Evolutionary conservation across 2,888 invertebrate genomes (phyloP), one percentile per base, ranked within the genome.

Genomic region (Pemphredon lugubris): DNA sequence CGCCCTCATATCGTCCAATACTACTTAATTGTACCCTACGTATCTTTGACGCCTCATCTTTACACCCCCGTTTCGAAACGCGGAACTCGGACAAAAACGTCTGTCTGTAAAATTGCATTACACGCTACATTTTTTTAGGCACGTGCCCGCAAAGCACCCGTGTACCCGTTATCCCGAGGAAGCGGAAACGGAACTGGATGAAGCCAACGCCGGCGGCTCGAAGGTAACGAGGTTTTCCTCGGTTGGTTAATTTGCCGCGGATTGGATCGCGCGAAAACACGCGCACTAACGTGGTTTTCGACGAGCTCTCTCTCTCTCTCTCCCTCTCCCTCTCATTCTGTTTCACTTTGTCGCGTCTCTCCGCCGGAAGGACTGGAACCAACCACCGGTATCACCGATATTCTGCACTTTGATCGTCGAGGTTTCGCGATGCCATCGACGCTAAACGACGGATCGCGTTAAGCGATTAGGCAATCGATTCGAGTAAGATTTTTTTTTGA

Each of bases 251-350:
- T 84, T 77, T 71, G 77, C 75, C 77, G 77, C 79, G 83, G 84
- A 86, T 85, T 84, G 83, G 77, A 82, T 84, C 80, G 85, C 83
- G 83, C 83, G 84, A 85, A 85, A 85, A 85, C 82, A 79, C 80
- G 76, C 74, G 83, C 80, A 72, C 73, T 82, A 83, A 83, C 75
- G 54, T 75, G 54, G 76, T 83, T 83, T 81, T 67, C 84, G 55
- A 60, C 77, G 51, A 42, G 47, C 73, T 61, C 64, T 63, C 47
- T 51, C 37, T 13, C 55, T 53, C 59, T 40, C 32, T 39, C 44
- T 50, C 54, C 23, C 60, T 32, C 20, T 21, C 39, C 32, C 51
- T 32, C 32, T 50, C 37, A 44, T 13, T 50, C 50, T 50, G 16
- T 55, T 20, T 3, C 26, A 1, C 69, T 42, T 23, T 0, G 21